phyloP scores from a whole-genome alignment of 2,113 vertebrate genomes.

The Lagopus leucura region DNA sequence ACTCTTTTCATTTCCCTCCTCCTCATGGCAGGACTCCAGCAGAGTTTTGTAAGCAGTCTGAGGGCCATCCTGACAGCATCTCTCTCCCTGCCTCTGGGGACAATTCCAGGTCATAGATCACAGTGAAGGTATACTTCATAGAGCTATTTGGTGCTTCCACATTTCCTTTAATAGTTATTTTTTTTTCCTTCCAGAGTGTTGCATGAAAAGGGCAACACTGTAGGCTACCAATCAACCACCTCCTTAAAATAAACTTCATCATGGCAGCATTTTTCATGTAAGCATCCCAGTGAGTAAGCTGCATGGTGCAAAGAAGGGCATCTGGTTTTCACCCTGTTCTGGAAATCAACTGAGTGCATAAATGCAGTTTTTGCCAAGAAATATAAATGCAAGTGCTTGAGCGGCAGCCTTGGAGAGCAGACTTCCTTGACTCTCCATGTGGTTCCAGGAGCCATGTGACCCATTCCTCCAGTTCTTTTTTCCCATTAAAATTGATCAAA shows the following conservation, averaged over 20 bases:
- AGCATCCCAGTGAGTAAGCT: slow-evolving; percentile 48
- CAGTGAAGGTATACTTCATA: slow-evolving; percentile 56
- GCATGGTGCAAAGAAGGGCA: slow-evolving; percentile 42
- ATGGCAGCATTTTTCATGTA: slow-evolving; percentile 55
- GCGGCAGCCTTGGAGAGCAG: not conserved
- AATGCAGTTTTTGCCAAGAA: slow-evolving; percentile 26
- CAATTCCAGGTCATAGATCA: slow-evolving; percentile 65
- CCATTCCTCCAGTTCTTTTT: slow-evolving; percentile 24
- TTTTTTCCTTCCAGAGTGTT: slow-evolving; percentile 22
- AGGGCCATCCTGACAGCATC: slow-evolving; percentile 50
- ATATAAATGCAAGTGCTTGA: slow-evolving; percentile 52
- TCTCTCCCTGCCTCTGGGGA: slow-evolving; percentile 45
- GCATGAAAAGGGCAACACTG: slow-evolving; percentile 61
- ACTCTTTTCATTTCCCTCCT: slow-evolving; percentile 63
- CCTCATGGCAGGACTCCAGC: slow-evolving; percentile 64
- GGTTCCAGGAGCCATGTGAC: slow-evolving; percentile 30
- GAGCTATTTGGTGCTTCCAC: not conserved
- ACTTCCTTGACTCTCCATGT: slow-evolving; percentile 15
- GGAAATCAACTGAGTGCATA: slow-evolving; percentile 30
- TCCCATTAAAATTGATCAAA: slow-evolving; percentile 13
- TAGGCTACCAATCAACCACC: slow-evolving; percentile 59
- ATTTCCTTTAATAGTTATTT: slow-evolving; percentile 36
- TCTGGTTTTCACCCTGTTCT: slow-evolving; percentile 66
- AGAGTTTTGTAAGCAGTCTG: slow-evolving; percentile 64
- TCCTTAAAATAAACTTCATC: slow-evolving; percentile 63